These are phyloP conservation scores for Drosophila fulvimacula DNA, from an alignment of 2,888 invertebrate species.

Conservation along the genomic window DNA sequence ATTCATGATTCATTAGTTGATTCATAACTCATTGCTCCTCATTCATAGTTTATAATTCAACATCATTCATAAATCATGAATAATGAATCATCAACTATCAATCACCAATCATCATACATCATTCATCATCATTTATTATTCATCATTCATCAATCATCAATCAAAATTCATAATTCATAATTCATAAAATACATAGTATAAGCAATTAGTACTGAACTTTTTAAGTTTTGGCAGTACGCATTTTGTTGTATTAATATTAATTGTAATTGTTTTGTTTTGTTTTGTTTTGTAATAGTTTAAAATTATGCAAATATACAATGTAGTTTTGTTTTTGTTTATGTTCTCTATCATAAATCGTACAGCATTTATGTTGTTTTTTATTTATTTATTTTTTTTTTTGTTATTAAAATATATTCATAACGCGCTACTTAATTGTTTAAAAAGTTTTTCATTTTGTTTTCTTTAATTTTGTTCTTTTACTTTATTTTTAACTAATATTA, in stretches of 20 bases:
- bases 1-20: background rate
- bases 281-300: conserved; percentile 42
- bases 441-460: conserved; percentile 47
- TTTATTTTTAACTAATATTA: conserved; percentile 72
- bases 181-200: conserved; percentile 46
- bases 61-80: background rate
- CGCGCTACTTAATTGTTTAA: conserved; percentile 79
- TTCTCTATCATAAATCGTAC: conserved; percentile 62
- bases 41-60: background rate
- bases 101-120: background rate
- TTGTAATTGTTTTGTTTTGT: conserved; percentile 25
- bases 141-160: conserved; percentile 22
- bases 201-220: conserved; percentile 82
- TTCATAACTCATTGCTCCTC: background rate
- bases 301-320: conserved; percentile 64
- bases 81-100: background rate
- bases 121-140: background rate
- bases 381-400: conserved; percentile 35
- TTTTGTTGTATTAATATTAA: conserved; percentile 28
- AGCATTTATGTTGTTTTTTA: conserved; percentile 42
- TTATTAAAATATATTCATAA: conserved; percentile 78
- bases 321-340: conserved; percentile 30
- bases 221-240: conserved; percentile 83
- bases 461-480: conserved; percentile 21
- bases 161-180: conserved; percentile 31